Evolutionary conservation across 2,113 vertebrate species (phyloP).

Genomic region (Antechinus stuartii): DNA sequence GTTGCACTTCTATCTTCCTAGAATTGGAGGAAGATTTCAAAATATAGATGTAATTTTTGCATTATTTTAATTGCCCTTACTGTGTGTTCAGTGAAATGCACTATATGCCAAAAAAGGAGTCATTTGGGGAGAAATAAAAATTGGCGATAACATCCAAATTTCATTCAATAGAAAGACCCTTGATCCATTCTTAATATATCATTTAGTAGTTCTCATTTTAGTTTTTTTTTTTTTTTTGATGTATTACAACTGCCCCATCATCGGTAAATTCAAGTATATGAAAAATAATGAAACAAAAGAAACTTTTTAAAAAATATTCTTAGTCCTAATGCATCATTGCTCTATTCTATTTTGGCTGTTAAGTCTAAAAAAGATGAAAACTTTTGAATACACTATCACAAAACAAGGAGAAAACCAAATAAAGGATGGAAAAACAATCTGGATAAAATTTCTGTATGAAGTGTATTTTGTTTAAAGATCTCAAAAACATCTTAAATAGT

Average conservation of each 20-base stretch:
- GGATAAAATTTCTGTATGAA: slow-evolving; percentile 1
- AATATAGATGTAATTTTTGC: background rate
- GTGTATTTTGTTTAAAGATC: background rate
- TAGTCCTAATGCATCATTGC: background rate
- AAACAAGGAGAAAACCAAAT: slow-evolving; percentile 27
- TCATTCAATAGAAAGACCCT: background rate
- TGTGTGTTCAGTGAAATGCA: background rate
- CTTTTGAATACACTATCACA: background rate
- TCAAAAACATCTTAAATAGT: background rate
- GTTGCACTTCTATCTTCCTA: background rate
- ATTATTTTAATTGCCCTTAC: background rate
- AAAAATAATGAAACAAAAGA: background rate
- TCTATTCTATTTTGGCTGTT: background rate
- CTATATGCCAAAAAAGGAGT: background rate
- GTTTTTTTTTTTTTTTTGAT: background rate
- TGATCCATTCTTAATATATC: background rate
- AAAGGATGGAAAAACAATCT: background rate
- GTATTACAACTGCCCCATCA: background rate
- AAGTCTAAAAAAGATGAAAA: slow-evolving; percentile 8
- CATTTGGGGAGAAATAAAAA: background rate
- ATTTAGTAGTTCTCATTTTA: slow-evolving; percentile 8
- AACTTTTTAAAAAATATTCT: background rate
- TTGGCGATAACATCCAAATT: background rate
- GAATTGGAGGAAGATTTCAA: background rate
- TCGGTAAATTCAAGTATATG: background rate